Evolutionary conservation across 1,140 invertebrate species (phyloP).

Genomic region (Drosophila takahashii): DNA sequence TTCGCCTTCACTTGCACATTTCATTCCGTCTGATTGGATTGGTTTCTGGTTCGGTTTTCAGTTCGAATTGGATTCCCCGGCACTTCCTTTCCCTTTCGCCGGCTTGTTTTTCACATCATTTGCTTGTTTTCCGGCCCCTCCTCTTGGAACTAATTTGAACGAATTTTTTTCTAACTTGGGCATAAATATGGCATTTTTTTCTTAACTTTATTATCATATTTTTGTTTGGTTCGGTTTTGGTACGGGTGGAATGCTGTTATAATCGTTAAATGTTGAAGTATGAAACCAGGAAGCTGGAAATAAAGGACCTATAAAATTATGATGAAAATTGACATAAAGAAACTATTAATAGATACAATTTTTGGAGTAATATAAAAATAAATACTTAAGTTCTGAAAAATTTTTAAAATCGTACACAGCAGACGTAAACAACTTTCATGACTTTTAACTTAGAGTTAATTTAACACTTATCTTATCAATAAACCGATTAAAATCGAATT

Average conservation of each 20-base stretch:
- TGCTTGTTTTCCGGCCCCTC: slow-evolving; percentile 39
- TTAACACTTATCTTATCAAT: slow-evolving; percentile 12
- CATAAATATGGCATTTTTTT: slow-evolving; percentile 46
- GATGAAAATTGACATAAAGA: neutral
- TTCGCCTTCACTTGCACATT: slow-evolving; percentile 78
- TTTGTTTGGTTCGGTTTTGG: slow-evolving; percentile 43
- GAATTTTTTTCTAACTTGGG: slow-evolving; percentile 41
- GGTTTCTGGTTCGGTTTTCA: slow-evolving; percentile 35
- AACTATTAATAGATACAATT: neutral
- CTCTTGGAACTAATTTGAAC: slow-evolving; percentile 73
- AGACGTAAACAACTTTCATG: slow-evolving; percentile 1
- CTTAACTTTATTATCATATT: slow-evolving; percentile 75
- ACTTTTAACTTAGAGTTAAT: slow-evolving; percentile 1
- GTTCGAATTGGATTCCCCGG: slow-evolving; percentile 2
- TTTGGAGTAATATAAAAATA: too few relatives aligned
- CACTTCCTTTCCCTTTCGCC: slow-evolving; percentile 43
- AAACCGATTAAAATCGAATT: slow-evolving; percentile 18
- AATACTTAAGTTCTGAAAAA: too few relatives aligned
- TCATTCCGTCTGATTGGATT: slow-evolving; percentile 69
- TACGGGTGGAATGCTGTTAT: slow-evolving; percentile 23
- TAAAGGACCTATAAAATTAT: neutral
- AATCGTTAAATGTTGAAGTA: slow-evolving; percentile 49
- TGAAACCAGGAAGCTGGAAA: slow-evolving; percentile 20
- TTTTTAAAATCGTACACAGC: neutral
- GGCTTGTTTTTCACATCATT: slow-evolving; percentile 48